Evolutionary conservation across 2,888 invertebrate species (phyloP), one percentile per base, ranked within the genome.

Genomic region (Nemotelus pantherinus): DNA sequence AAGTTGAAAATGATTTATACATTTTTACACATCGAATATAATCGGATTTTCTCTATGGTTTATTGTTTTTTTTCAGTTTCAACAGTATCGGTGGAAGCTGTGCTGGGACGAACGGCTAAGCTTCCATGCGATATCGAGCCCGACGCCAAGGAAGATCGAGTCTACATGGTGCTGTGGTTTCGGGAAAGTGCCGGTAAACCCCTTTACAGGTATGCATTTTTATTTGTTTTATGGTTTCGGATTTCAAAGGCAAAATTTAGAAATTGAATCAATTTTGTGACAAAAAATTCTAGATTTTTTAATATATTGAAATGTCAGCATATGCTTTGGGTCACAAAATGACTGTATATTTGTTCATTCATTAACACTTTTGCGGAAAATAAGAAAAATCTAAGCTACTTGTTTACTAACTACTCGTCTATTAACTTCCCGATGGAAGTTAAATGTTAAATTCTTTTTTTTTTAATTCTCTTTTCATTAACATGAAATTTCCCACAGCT

Each of bases 151-250:
- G 94, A 94, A 83, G 96, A 96, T 87, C 91, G 94, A 80, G 95
- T 96, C 79, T 95, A 95, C 88, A 95, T 96, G 94, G 95, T 96
- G 82, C 90, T 96, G 76, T 96, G 96, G 96, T 96, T 95, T 87
- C 90, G 94, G 81, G 95, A 95, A 85, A 93, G 92, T 83, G 93
- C 93, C 76, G 93, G 93, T 81, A 95, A 95, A 88, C 96, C 96
- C 81, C 93, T 96, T 84, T 96, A 95, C 90, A 96, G 95, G 96
- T 95, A 88, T 88, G 77, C 72, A 79, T 60, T 60, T 60, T 44
- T 57, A 9, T 57, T 71, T 68, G 2, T 48, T 58, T 57, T 5
- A 39, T 43, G 1, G 50, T 58, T 68, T 68, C 2, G 10, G 9
- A 58, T 58, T 7, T 65, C 4, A 5, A 65, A 44, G 65, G 43